Conservation (phyloP, 2,113 vertebrate genomes). For the Anguilla japonica region DNA sequence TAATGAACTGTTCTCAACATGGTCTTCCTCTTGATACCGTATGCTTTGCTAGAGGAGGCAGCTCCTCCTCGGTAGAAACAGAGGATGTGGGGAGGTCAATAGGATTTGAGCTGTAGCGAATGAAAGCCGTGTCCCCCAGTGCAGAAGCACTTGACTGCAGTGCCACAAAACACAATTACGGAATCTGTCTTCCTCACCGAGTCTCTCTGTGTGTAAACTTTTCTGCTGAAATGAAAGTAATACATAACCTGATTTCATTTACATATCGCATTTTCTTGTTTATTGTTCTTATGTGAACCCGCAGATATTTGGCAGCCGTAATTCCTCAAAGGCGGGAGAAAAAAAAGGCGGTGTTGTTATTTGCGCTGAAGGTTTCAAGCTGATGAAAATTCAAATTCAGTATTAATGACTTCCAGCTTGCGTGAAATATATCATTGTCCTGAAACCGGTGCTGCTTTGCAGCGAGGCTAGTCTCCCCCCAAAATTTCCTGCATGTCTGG, state of each 20-base stretch:
- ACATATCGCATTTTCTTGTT: background rate
- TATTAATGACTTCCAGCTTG: background rate
- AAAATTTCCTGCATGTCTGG: too few species aligned
- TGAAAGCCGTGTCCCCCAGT: background rate
- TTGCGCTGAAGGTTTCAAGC: background rate
- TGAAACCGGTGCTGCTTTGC: background rate
- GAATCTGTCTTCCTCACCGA: background rate
- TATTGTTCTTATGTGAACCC: background rate
- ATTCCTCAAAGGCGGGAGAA: background rate
- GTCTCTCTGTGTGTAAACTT: background rate
- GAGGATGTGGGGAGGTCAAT: background rate
- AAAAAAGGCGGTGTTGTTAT: background rate
- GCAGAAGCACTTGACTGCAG: background rate
- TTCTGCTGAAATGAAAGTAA: background rate
- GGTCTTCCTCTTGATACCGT: background rate
- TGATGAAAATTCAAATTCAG: slow-evolving; percentile 1
- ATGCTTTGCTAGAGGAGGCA: background rate
- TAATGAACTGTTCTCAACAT: too few species aligned
- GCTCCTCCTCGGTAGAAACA: background rate
- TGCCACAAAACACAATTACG: background rate
- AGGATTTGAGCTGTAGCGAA: background rate
- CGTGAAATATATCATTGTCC: background rate
- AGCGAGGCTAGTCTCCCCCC: background rate
- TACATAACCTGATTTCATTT: background rate
- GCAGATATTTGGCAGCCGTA: background rate